Conservation (phyloP, 2,797 vertebrate genomes). For the Macroramphosus scolopax region DNA sequence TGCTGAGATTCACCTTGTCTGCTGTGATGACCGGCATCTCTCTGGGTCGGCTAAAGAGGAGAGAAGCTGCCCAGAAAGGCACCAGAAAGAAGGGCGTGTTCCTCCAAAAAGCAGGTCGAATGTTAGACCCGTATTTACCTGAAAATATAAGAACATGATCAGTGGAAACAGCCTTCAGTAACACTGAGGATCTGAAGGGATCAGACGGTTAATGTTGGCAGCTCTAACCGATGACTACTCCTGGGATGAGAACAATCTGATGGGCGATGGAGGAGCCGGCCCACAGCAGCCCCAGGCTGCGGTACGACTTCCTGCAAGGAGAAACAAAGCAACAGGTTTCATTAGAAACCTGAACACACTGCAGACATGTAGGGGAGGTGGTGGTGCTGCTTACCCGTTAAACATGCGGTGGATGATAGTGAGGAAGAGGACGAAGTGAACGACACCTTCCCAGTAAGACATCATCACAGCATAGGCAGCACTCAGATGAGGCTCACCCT, state of each 20-base stretch:
- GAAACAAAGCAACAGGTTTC: constrained; percentile 2
- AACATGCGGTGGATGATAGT: constrained; percentile 78
- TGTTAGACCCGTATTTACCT: constrained; percentile 90
- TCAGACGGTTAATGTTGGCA: too few species aligned
- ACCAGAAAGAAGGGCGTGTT: constrained; percentile 80
- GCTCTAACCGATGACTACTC: constrained; percentile 84
- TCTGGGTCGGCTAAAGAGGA: constrained; percentile 77
- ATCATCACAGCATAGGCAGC: constrained; percentile 85
- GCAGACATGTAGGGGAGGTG: rapidly evolving
- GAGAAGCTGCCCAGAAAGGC: constrained; percentile 80
- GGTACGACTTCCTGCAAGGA: constrained; percentile 80
- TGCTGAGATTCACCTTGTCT: constrained; percentile 73
- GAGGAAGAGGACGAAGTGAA: constrained; percentile 84
- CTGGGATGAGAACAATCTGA: constrained; percentile 83
- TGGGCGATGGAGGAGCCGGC: constrained; percentile 85
- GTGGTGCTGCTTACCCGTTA: constrained; percentile 65
- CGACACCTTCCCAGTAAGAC: constrained; percentile 89
- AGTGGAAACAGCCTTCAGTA: not conserved
- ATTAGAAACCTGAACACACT: not conserved
- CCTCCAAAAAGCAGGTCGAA: constrained; percentile 82
- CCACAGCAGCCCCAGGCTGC: constrained; percentile 86
- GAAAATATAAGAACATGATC: constrained; percentile 7
- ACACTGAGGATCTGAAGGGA: not conserved
- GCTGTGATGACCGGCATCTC: constrained; percentile 63
- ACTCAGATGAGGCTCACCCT: constrained; percentile 86